These are phyloP conservation scores for Festucalex cinctus DNA, from an alignment of 2,113 vertebrate species.

Conservation along the genomic window DNA sequence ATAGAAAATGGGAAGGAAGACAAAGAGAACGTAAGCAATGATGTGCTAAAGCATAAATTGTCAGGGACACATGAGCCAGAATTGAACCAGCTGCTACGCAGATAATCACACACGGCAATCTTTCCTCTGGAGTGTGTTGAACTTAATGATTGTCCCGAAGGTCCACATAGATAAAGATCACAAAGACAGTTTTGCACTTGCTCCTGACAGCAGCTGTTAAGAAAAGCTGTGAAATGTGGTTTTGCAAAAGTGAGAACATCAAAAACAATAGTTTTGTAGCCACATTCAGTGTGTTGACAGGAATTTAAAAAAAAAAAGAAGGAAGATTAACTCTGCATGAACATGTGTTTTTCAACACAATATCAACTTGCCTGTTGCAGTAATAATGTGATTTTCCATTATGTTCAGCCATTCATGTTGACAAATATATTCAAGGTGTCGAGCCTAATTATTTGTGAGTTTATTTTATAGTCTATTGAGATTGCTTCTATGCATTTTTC, in stretches of 20 bases:
- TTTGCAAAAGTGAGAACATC: background rate
- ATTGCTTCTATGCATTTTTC: background rate
- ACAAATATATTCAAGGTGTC: conserved; percentile 11
- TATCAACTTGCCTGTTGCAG: conserved; percentile 2
- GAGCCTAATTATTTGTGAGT: conserved; percentile 8
- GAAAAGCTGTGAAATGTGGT: background rate
- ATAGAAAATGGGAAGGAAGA: background rate
- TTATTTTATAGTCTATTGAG: background rate
- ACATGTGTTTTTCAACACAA: background rate
- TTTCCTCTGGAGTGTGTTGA: background rate
- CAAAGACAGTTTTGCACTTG: background rate
- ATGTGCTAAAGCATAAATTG: background rate
- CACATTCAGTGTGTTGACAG: background rate
- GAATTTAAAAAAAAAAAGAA: too few relatives aligned
- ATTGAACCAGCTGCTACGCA: background rate
- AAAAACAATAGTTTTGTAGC: background rate
- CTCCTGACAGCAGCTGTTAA: background rate
- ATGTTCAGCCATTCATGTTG: conserved; percentile 7
- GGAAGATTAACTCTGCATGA: too few relatives aligned
- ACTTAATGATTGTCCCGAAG: background rate
- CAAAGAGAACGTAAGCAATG: background rate
- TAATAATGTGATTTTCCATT: background rate
- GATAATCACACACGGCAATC: background rate
- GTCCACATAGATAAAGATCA: background rate
- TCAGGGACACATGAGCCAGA: background rate